phyloP scores from a whole-genome alignment of 2,113 vertebrate species.

The Plotosus lineatus region DNA sequence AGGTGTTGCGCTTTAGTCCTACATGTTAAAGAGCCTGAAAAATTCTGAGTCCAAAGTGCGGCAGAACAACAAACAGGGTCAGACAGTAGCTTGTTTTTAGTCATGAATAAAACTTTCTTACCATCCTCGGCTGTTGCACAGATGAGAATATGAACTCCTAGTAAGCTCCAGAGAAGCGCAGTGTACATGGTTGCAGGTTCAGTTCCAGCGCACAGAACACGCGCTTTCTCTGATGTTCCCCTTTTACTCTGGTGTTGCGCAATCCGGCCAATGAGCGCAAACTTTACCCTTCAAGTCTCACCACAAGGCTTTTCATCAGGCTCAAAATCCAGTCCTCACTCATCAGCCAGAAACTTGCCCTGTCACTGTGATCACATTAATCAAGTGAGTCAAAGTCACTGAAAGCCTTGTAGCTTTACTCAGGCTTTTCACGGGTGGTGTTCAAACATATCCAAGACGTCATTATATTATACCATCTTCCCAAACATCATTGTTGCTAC shows the following conservation, averaged over 20 bases:
- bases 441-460: neutral
- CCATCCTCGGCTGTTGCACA: conserved; percentile 1
- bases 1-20: neutral
- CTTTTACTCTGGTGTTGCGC: neutral
- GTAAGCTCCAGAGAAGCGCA: conserved; percentile 1
- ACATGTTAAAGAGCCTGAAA: neutral
- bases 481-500: neutral
- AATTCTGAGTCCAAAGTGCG: neutral
- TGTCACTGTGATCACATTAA: neutral
- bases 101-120: neutral
- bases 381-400: neutral
- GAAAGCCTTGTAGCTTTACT: neutral
- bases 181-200: neutral
- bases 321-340: neutral
- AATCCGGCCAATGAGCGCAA: neutral
- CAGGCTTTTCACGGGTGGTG: neutral
- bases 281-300: neutral
- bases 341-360: neutral
- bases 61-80: neutral
- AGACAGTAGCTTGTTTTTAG: neutral
- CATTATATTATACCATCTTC: neutral
- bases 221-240: neutral
- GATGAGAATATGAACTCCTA: neutral
- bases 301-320: neutral
- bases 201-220: neutral